phyloP scores from a whole-genome alignment of 35 echinoderm and acorn worm species.

The Apostichopus californicus region DNA sequence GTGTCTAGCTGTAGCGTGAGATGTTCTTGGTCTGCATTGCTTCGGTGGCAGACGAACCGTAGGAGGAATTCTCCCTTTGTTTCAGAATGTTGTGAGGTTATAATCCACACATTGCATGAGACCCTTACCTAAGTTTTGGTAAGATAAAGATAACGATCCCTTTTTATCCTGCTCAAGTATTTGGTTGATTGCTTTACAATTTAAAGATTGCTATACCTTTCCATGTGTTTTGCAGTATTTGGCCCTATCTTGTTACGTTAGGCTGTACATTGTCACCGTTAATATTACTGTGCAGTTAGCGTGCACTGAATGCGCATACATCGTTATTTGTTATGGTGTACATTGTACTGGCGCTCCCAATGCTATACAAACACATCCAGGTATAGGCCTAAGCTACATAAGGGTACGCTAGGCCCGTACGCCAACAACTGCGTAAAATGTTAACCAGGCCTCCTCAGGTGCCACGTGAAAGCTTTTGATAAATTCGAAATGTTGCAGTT shows the following conservation, averaged over 20 bases:
- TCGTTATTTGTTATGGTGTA: too few species aligned
- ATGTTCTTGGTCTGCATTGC: neutral
- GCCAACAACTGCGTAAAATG: too few species aligned
- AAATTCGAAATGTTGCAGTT: too few species aligned
- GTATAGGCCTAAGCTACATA: too few species aligned
- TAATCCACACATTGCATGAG: neutral
- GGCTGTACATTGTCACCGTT: neutral
- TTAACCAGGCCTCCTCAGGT: too few species aligned
- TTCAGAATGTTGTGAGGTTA: conserved; percentile 11
- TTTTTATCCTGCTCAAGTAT: neutral
- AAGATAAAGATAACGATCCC: neutral
- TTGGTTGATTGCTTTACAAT: neutral
- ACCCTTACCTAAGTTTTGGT: conserved; percentile 8
- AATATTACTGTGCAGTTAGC: too few species aligned
- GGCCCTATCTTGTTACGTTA: neutral
- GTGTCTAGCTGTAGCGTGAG: neutral
- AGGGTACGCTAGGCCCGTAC: too few species aligned
- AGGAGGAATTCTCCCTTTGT: conserved; percentile 21
- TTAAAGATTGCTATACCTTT: neutral
- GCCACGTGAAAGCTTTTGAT: too few species aligned
- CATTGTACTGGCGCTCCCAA: too few species aligned
- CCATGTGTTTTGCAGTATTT: neutral
- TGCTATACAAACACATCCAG: too few species aligned
- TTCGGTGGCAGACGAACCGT: conserved; percentile 8
- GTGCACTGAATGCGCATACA: too few species aligned